phyloP scores from a whole-genome alignment of 2,888 invertebrate genomes.

The Caenorhabditis drosophilae region DNA sequence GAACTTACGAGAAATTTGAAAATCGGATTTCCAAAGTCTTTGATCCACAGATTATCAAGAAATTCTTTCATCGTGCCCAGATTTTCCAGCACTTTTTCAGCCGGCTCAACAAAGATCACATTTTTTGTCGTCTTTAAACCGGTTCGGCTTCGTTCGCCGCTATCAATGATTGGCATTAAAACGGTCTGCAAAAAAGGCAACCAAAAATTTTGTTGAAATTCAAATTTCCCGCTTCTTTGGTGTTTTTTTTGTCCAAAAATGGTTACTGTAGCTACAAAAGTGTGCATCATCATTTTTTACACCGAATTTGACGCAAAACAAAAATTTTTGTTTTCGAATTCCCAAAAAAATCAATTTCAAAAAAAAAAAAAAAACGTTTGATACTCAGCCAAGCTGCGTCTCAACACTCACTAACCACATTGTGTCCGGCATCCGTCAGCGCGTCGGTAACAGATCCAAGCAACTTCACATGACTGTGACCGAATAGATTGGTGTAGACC shows the following conservation, averaged over 20 bases:
- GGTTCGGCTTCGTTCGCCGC: neutral
- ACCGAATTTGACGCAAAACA: neutral
- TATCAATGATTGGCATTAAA: conserved; percentile 26
- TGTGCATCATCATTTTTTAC: neutral
- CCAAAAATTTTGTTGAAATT: too few relatives aligned
- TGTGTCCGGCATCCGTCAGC: conserved; percentile 39
- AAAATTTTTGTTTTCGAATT: too few relatives aligned
- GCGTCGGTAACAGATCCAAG: conserved; percentile 34
- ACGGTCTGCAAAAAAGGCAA: conserved; percentile 33
- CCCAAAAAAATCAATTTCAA: neutral
- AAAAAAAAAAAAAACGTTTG: too few relatives aligned
- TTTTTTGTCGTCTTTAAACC: conserved; percentile 25
- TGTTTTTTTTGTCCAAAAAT: too few relatives aligned
- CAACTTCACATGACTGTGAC: conserved; percentile 38
- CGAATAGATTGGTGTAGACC: conserved; percentile 43
- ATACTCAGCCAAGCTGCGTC: too few relatives aligned
- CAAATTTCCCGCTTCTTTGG: too few relatives aligned
- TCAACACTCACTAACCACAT: conserved; percentile 36
- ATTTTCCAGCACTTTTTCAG: conserved; percentile 11
- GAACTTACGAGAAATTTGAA: conserved; percentile 11
- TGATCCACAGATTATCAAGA: conserved; percentile 17
- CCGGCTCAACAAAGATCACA: conserved; percentile 10
- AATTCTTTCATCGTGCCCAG: conserved; percentile 13
- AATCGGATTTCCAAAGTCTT: conserved; percentile 14
- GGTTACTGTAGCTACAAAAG: too few relatives aligned